Evolutionary conservation across 1,140 invertebrate species (phyloP), one percentile per base, ranked within the genome.

Genomic region (Calliopsis andreniformis): DNA sequence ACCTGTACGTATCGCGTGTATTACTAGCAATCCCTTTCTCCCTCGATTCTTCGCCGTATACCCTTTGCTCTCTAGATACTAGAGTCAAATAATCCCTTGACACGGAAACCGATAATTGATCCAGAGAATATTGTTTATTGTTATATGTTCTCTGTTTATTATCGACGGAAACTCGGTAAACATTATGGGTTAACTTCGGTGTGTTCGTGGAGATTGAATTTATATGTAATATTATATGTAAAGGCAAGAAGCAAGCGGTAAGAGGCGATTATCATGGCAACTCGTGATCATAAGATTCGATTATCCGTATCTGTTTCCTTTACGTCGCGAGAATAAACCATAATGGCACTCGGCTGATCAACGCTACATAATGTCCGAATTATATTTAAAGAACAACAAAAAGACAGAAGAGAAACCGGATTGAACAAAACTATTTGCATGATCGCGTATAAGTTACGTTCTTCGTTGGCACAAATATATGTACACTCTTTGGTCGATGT

Each of bases 211-310:
- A 56, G 28, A 28, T 69, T 23, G n/a, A 55, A 63, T 75, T 35
- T 2, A 25, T 28, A 16, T 47, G 16, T 67, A 45, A 45, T 25
- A 8, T 43, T 18, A 55, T 67, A 55, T 68, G 55, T 49, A 67
- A 76, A 59, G 63, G 55, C 45, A 68, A 49, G 39, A 69, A 69
- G 53, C 66, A 76, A 69, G 66, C 73, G 32, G 53, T 16, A 49
- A 76, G 25, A 32, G 14, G 35, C 45, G 39, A 45, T n/a, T n/a
- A n/a, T 39, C 18, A 53, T 53, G 55, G 30, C 18, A 35, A 14
- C n/a, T 42, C 5, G 3, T 30, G 2, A n/a, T 59, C 39, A 23
- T 1, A 23, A 47, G 8, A 45, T 20, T 30, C 7, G 8, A n/a
- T 20, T 14, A 7, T 16, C 5, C 8, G 42, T 47, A n/a, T n/a